A percentile compares a stretch with the other conserved stretches of the same genome.
Evolutionary conservation across 2,113 vertebrate genomes (phyloP).

Genomic region (Arvicanthis niloticus): DNA sequence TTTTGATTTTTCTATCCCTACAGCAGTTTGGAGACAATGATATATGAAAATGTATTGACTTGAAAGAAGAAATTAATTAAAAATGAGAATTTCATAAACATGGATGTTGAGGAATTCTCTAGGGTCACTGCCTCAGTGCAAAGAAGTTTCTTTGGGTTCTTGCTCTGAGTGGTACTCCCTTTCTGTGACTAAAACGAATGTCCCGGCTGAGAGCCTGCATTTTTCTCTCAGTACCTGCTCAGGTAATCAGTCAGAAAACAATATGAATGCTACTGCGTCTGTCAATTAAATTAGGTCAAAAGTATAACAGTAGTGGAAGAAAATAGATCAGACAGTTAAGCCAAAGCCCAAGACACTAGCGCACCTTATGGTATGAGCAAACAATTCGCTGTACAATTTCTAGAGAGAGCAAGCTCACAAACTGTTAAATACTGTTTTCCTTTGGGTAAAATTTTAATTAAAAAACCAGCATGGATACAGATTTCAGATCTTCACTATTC

Average conservation of each 20-base stretch:
- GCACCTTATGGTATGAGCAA: constrained; percentile 90
- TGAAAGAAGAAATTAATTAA: constrained; percentile 81
- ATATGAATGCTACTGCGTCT: constrained; percentile 78
- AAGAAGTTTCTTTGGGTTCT: constrained; percentile 68
- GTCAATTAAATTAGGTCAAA: constrained; percentile 89
- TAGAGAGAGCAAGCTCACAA: constrained; percentile 88
- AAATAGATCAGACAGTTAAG: constrained; percentile 84
- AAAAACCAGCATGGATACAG: constrained; percentile 90
- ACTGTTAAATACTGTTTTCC: constrained; percentile 89
- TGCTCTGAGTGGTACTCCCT: constrained; percentile 50
- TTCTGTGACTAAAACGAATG: constrained; percentile 70
- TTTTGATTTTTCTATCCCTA: constrained; percentile 64
- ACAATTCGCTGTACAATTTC: constrained; percentile 90
- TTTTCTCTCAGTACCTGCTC: constrained; percentile 83
- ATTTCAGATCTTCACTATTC: constrained; percentile 88
- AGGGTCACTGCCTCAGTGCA: constrained; percentile 62
- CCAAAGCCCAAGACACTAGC: constrained; percentile 86
- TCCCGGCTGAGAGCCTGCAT: constrained; percentile 62
- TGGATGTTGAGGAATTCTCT: constrained; percentile 60
- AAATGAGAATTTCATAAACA: constrained; percentile 77
- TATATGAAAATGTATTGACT: constrained; percentile 79
- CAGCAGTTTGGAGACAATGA: constrained; percentile 68
- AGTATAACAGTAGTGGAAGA: constrained; percentile 84
- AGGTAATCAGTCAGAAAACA: constrained; percentile 82
- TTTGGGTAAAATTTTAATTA: constrained; percentile 92